Evolutionary conservation across 2,888 invertebrate species (phyloP).

Genomic region (Lasioglossum vierecki): DNA sequence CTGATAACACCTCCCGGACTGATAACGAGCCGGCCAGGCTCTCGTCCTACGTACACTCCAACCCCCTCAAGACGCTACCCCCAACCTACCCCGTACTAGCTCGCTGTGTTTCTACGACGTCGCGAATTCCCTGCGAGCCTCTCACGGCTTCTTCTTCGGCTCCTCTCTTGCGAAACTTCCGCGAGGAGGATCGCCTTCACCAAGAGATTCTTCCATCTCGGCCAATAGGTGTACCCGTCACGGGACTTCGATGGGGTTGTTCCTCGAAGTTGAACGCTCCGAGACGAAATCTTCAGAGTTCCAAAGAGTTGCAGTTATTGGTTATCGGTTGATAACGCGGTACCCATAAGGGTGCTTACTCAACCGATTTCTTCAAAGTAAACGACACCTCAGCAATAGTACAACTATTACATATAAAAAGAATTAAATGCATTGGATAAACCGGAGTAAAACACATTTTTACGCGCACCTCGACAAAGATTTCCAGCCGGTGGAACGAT

Average conservation of each 20-base stretch:
- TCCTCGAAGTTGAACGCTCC: neutral
- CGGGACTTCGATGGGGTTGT: neutral
- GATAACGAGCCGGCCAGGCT: constrained; percentile 83
- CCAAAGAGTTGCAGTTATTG: neutral
- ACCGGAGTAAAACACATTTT: neutral
- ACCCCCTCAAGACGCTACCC: constrained; percentile 39
- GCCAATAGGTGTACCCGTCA: neutral
- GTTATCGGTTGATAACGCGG: neutral
- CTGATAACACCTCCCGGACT: constrained; percentile 81
- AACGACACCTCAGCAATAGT: neutral
- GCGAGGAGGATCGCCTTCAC: neutral
- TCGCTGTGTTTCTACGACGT: constrained; percentile 60
- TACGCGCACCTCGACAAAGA: neutral
- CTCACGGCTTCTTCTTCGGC: constrained; percentile 37
- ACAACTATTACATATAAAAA: neutral
- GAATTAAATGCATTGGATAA: neutral
- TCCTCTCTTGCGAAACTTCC: constrained; percentile 12
- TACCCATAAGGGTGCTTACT: neutral
- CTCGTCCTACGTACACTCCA: constrained; percentile 72
- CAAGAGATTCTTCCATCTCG: neutral
- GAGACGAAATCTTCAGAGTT: neutral
- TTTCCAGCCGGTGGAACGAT: neutral
- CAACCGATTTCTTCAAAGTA: neutral
- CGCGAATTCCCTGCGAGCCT: constrained; percentile 66
- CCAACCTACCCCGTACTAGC: constrained; percentile 35